A percentile compares a stretch with the other conserved stretches of the same genome.
Evolutionary conservation across 2,113 vertebrate species (phyloP).

Genomic region (Pachypanchax playfairii): DNA sequence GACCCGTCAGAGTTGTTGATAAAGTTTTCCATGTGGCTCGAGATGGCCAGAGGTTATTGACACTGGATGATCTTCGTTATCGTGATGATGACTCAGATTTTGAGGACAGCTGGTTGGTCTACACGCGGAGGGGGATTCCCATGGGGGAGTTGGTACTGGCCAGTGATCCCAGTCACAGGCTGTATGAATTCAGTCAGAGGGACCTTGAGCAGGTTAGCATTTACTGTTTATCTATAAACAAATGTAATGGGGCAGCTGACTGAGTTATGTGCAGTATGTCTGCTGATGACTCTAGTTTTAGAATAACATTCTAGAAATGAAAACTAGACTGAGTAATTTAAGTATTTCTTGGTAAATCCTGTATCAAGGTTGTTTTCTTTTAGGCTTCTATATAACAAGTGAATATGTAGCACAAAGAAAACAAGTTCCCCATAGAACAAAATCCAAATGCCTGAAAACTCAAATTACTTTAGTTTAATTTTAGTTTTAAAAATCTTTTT

Average conservation of each 20-base stretch:
- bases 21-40: slow-evolving; percentile 84
- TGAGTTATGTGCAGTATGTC: no score
- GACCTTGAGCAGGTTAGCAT: slow-evolving; percentile 77
- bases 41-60: slow-evolving; percentile 83
- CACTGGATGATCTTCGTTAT: slow-evolving; percentile 83
- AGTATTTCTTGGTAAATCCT: no score
- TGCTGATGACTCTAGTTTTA: no score
- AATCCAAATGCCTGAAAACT: no score
- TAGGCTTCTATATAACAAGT: no score
- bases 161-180: slow-evolving; percentile 79
- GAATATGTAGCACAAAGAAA: no score
- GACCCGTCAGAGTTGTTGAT: slow-evolving; percentile 83
- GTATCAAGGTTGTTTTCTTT: no score
- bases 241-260: background rate
- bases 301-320: no score
- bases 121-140: slow-evolving; percentile 84
- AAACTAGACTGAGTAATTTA: no score
- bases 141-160: slow-evolving; percentile 86
- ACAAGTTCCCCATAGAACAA: no score
- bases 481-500: no score
- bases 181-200: slow-evolving; percentile 87
- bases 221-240: background rate
- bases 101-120: slow-evolving; percentile 85
- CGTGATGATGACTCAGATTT: slow-evolving; percentile 88
- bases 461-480: no score